Evolutionary conservation across 2,113 vertebrate genomes (phyloP).

Genomic region (Silurus asotus): DNA sequence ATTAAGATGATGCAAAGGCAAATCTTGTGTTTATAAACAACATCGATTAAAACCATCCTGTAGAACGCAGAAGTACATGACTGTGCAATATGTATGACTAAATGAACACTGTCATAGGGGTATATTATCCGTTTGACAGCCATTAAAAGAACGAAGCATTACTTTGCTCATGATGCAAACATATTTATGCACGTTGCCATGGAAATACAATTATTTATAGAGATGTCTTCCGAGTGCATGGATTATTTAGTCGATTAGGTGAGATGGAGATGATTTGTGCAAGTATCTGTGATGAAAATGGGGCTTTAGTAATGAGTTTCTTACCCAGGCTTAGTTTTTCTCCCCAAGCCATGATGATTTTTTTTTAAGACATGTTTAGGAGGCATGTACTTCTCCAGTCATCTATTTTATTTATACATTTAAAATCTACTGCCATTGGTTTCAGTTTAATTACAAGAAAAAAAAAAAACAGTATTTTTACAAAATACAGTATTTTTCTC

Average conservation of each 20-base stretch:
- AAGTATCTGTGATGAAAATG: background rate
- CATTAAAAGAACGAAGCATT: background rate
- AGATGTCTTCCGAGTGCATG: background rate
- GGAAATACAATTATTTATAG: background rate
- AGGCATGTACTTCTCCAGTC: background rate
- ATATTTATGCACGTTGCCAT: background rate
- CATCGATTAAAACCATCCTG: background rate
- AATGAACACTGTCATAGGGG: background rate
- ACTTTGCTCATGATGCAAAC: background rate
- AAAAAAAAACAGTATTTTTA: too few relatives aligned
- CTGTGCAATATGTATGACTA: background rate
- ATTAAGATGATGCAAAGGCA: constrained; percentile 17
- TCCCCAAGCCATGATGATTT: background rate
- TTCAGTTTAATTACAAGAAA: background rate
- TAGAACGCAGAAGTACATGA: background rate
- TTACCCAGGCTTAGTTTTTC: background rate
- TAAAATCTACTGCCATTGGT: background rate
- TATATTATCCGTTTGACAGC: background rate
- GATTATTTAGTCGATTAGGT: background rate
- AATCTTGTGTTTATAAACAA: constrained; percentile 22
- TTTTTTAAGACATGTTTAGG: background rate
- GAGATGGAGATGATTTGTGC: background rate
- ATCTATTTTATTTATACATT: background rate
- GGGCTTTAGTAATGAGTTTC: background rate
- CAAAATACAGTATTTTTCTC: too few relatives aligned